Evolutionary conservation across 2,888 invertebrate genomes (phyloP).

Genomic region (Zhuqinia jingwanae): DNA sequence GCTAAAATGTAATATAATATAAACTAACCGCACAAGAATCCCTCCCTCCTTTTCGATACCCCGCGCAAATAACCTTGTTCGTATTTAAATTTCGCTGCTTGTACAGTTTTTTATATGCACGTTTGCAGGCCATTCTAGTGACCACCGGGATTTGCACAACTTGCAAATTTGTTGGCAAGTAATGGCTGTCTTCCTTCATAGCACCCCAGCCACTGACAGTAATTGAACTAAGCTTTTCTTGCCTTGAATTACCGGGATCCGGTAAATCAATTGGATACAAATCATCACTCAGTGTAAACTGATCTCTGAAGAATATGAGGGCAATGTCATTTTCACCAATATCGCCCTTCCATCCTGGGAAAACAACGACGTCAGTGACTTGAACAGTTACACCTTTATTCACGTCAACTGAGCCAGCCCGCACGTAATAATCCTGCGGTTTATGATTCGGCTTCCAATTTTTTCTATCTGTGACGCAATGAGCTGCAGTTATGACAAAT

Average conservation of each 20-base stretch:
- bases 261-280: neutral
- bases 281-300: neutral
- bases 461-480: neutral
- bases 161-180: neutral
- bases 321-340: neutral
- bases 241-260: neutral
- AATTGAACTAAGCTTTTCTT: neutral
- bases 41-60: neutral
- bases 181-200: neutral
- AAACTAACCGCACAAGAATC: too few species aligned
- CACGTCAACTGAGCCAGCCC: neutral
- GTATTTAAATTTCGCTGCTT: neutral
- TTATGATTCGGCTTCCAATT: too few species aligned
- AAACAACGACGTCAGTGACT: neutral
- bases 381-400: neutral
- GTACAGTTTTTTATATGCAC: neutral
- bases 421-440: neutral
- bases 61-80: neutral
- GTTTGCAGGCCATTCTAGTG: neutral
- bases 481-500: neutral
- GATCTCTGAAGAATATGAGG: neutral
- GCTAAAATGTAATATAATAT: too few species aligned
- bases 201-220: neutral
- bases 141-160: neutral
- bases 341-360: neutral